phyloP scores from a whole-genome alignment of 2,113 vertebrate species.

The Vicugna pacos region DNA sequence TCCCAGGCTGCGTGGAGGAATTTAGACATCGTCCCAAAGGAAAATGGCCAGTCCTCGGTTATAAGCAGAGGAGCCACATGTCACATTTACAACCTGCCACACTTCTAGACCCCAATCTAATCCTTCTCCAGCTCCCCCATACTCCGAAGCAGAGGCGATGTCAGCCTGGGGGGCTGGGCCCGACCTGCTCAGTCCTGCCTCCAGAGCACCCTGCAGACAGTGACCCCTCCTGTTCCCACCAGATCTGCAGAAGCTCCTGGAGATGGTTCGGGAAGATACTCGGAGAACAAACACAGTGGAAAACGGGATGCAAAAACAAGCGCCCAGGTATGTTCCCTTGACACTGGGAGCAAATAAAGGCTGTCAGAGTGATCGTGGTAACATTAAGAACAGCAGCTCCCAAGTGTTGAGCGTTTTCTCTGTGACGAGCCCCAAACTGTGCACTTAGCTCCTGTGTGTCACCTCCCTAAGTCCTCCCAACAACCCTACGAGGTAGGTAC shows the following conservation, averaged over 20 bases:
- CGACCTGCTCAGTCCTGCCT: not conserved
- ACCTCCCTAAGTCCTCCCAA: not conserved
- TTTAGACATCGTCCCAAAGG: no score
- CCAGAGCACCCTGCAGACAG: not conserved
- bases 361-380: not conserved
- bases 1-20: not conserved
- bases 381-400: rapidly evolving
- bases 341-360: not conserved
- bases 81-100: not conserved
- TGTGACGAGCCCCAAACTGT: not conserved
- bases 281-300: slow-evolving; percentile 59
- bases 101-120: not conserved
- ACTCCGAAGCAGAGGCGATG: not conserved
- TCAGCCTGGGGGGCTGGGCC: not conserved
- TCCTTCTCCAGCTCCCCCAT: not conserved
- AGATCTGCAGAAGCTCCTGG: slow-evolving; percentile 82
- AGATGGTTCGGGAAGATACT: slow-evolving; percentile 63
- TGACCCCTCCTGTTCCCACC: slow-evolving; percentile 32
- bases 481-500: not conserved
- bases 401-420: not conserved
- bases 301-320: not conserved
- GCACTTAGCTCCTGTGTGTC: rapidly evolving
- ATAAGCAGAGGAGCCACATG: not conserved
- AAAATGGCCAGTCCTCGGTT: not conserved
- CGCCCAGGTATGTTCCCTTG: slow-evolving; percentile 19